Evolutionary conservation across 2,888 invertebrate genomes (phyloP).

Genomic region (Zygaena filipendulae): DNA sequence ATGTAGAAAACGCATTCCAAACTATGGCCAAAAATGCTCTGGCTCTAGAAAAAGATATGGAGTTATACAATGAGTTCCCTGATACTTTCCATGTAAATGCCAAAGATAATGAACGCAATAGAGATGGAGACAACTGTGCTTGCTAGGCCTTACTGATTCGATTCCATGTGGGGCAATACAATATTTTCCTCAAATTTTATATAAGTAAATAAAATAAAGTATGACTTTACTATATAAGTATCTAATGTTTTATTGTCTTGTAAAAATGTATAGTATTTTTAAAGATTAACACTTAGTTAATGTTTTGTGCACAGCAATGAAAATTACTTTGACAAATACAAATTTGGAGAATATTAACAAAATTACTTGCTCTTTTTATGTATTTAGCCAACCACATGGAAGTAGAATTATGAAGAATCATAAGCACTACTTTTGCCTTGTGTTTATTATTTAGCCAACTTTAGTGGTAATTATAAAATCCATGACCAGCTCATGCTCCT

Average conservation of each 20-base stretch:
- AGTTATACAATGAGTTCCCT: slow-evolving; percentile 97
- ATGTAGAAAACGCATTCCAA: slow-evolving; percentile 99
- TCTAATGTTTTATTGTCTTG: slow-evolving; percentile 42
- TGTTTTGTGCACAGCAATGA: slow-evolving; percentile 1
- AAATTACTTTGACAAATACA: no score
- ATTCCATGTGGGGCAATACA: slow-evolving; percentile 31
- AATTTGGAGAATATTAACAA: no score
- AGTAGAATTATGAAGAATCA: no score
- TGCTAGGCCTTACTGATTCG: slow-evolving; percentile 65
- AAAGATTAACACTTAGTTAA: no score
- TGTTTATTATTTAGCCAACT: no score
- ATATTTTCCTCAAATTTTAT: slow-evolving; percentile 46
- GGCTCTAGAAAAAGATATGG: slow-evolving; percentile 92
- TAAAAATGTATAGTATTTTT: slow-evolving; percentile 59
- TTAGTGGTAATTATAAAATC: no score
- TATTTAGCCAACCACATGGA: no score
- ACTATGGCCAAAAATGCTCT: slow-evolving; percentile 98
- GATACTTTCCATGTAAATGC: slow-evolving; percentile 92
- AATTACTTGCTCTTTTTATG: no score
- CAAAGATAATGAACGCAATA: slow-evolving; percentile 77
- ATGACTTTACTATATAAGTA: slow-evolving; percentile 51
- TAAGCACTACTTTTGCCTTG: no score
- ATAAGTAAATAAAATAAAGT: slow-evolving; percentile 46
- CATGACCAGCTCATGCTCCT: no score
- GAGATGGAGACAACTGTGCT: slow-evolving; percentile 80